Evolutionary conservation across 2,888 invertebrate genomes (phyloP).

Genomic region (Stegana nigrithorax): DNA sequence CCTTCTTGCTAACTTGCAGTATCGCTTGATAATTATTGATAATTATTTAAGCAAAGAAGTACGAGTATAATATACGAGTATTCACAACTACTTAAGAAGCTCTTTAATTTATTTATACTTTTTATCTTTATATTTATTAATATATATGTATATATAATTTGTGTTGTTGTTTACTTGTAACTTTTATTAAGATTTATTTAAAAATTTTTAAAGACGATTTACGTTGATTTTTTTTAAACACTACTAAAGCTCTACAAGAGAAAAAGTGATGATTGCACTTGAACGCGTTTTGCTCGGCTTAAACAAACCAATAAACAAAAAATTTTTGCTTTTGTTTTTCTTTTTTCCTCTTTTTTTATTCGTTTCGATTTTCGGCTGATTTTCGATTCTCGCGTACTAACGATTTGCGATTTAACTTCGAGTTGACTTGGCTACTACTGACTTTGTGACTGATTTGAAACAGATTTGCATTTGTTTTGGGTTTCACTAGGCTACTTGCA

Average conservation of each 20-base stretch:
- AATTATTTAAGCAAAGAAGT: constrained; percentile 21
- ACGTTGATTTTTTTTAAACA: constrained; percentile 35
- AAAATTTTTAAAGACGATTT: constrained; percentile 7
- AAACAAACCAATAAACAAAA: constrained; percentile 44
- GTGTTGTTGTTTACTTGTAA: constrained; percentile 23
- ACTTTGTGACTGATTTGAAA: constrained; percentile 24
- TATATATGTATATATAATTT: constrained; percentile 27
- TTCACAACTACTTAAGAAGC: constrained; percentile 65
- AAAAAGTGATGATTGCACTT: constrained; percentile 55
- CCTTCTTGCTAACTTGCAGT: too few relatives aligned
- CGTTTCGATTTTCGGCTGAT: neutral
- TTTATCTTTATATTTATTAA: too few relatives aligned
- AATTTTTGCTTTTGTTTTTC: too few relatives aligned
- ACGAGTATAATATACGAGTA: too few relatives aligned
- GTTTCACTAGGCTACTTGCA: constrained; percentile 65
- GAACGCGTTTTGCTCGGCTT: constrained; percentile 56
- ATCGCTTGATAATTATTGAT: too few relatives aligned
- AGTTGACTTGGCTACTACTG: constrained; percentile 14
- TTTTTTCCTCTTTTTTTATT: constrained; percentile 16
- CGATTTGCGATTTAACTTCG: constrained; percentile 27
- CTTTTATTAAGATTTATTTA: neutral
- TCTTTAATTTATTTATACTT: constrained; percentile 47
- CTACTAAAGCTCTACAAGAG: constrained; percentile 63
- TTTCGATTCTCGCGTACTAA: constrained; percentile 6
- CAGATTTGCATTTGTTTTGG: constrained; percentile 2